Base-by-base conservation (phyloP, 2,888 invertebrate genomes). In the Diplolepis rosae region DNA sequence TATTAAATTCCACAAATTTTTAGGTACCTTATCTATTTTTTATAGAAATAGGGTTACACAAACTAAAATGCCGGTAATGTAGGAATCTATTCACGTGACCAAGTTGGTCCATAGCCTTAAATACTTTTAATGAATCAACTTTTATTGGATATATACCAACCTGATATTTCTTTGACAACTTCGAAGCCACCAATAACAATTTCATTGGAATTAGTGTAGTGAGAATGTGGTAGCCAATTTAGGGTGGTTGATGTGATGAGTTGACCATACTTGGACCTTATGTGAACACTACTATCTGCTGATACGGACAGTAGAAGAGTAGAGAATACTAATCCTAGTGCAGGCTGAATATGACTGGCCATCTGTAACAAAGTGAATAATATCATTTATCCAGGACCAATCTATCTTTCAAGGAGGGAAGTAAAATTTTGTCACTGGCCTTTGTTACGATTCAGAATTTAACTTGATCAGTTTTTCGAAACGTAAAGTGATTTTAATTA, bases 191-290 rank as follows among this genome's bases (percentile, higher is more conserved):
- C 91, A 77, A 94, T 95, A 50, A 93, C 90, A 27, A 95, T 94
- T 66, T 94, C 93, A 81, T 92, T 92, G 51, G 77, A 78, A 94
- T 66, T 93, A 92, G 45, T 90, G 67, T 92, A 90, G 77, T 92
- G 90, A 27, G 90, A 89, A 65, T 89, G 89, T 0, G 92, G 91
- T 66, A 93, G 91, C 96, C 96, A 96, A 84, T 92, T 92, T 66
- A 96, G 90, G 0, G 95, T 95, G 82, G 94, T 95, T 6, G 96
- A 96, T 4, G 96, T 96, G 68, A 95, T 90, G 69, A 93, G 90
- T 88, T 95, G 95, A 73, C 92, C 72, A 65, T 74, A 68, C 11
- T 66, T 73, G 66, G 83, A 83, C 24, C 84, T 78, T 73, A 90
- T 87, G 80, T 89, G 85, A 27, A 90, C 90, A 61, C 88, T 85